A percentile compares a stretch with the other conserved stretches of the same genome.
These are phyloP conservation scores for Torymus auratus DNA, from an alignment of 2,888 invertebrate genomes.

Conservation along the genomic window DNA sequence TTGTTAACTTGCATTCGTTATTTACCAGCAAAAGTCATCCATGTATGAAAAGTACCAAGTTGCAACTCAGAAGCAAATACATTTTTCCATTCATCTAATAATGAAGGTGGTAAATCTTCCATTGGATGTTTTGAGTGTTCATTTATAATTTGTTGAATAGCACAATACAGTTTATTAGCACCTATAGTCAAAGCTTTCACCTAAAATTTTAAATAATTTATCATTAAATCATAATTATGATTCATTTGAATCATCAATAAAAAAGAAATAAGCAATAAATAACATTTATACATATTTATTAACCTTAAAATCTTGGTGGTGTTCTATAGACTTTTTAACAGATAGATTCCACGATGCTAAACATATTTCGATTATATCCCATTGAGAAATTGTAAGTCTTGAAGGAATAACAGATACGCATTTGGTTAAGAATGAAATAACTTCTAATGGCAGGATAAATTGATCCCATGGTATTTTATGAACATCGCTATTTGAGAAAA, in stretches of 20 bases:
- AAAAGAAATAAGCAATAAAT: constrained; percentile 12
- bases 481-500: constrained; percentile 62
- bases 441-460: constrained; percentile 67
- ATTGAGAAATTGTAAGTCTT: constrained; percentile 78
- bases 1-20: neutral
- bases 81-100: constrained; percentile 86
- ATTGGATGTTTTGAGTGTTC: constrained; percentile 71
- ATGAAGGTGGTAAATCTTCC: constrained; percentile 70
- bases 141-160: constrained; percentile 76
- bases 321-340: constrained; percentile 71
- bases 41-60: constrained; percentile 78
- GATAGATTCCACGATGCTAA: constrained; percentile 83
- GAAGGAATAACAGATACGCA: constrained; percentile 64
- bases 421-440: constrained; percentile 67
- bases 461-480: constrained; percentile 65
- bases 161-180: constrained; percentile 78
- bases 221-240: neutral
- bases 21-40: constrained; percentile 75
- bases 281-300: neutral
- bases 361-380: constrained; percentile 87
- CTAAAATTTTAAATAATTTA: constrained; percentile 73
- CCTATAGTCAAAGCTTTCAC: constrained; percentile 78
- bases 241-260: neutral
- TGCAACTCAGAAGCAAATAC: constrained; percentile 84
- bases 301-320: constrained; percentile 78